These are phyloP conservation scores for Bugulina stolonifera DNA, from an alignment of 2,888 invertebrate species.

Conservation along the genomic window DNA sequence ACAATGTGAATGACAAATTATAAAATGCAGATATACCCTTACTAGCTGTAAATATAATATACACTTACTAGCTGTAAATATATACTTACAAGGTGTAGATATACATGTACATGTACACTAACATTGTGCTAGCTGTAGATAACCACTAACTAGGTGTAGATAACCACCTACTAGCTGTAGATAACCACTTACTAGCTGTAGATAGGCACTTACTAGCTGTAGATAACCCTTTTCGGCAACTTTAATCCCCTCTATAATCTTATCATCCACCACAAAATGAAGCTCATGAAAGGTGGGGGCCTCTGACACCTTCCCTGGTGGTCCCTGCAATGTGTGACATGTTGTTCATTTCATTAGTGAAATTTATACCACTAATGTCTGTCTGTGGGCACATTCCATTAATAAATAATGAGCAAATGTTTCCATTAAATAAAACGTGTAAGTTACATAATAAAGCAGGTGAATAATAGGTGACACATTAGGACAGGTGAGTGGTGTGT, in stretches of 20 bases:
- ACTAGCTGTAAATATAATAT: neutral
- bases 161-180: neutral
- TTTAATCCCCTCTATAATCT: neutral
- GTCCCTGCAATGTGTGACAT: too few species aligned
- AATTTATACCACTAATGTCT: too few species aligned
- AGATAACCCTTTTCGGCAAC: neutral
- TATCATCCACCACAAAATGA: neutral
- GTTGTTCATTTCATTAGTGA: too few species aligned
- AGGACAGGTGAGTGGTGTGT: too few species aligned
- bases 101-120: neutral
- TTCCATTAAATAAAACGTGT: too few species aligned
- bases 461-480: too few species aligned
- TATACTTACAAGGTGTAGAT: neutral
- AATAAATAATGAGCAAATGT: too few species aligned
- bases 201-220: constrained; percentile 1
- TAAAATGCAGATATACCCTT: neutral
- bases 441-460: too few species aligned
- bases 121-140: neutral
- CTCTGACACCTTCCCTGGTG: too few species aligned
- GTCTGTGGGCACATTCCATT: too few species aligned
- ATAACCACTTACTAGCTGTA: neutral
- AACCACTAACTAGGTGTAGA: neutral
- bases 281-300: neutral
- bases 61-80: neutral
- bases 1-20: neutral